These are phyloP conservation scores for Ammodytes dubius DNA, from an alignment of 2,113 vertebrate genomes.

Conservation along the genomic window DNA sequence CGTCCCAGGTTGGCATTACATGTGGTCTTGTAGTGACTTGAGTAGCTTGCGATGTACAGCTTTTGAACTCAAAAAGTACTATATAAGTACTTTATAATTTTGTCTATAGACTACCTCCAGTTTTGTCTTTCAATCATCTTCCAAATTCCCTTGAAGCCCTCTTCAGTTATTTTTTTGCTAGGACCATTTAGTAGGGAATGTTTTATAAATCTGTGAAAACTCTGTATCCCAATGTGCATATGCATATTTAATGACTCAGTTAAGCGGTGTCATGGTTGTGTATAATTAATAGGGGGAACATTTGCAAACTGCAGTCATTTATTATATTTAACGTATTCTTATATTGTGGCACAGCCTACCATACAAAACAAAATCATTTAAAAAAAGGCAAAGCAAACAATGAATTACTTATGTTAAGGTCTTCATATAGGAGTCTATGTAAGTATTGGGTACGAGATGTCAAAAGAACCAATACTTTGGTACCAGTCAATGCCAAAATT, in stretches of 20 bases:
- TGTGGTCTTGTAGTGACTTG: background rate
- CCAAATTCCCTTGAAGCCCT: slow-evolving; percentile 16
- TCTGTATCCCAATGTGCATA: slow-evolving; percentile 54
- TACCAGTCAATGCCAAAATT: too few relatives aligned
- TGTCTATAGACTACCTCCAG: background rate
- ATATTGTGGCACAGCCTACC: background rate
- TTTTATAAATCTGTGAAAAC: slow-evolving; percentile 51
- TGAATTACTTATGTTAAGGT: background rate
- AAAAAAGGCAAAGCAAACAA: slow-evolving; percentile 1
- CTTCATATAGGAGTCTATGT: background rate
- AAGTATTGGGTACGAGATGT: too few relatives aligned
- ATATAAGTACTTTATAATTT: background rate
- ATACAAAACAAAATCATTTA: background rate
- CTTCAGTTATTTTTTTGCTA: slow-evolving; percentile 1
- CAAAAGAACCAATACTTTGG: too few relatives aligned
- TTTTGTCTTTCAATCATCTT: slow-evolving; percentile 41
- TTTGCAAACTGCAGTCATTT: slow-evolving; percentile 37
- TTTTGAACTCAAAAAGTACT: slow-evolving; percentile 17
- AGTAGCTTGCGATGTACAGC: background rate
- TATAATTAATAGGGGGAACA: slow-evolving; percentile 65
- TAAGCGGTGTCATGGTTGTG: slow-evolving; percentile 59
- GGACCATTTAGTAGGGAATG: slow-evolving; percentile 43
- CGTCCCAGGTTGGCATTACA: background rate
- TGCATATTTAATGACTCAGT: slow-evolving; percentile 69
- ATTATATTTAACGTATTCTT: slow-evolving; percentile 13